These are phyloP conservation scores for Pseudopodoces humilis DNA, from an alignment of 2,113 vertebrate species.

Conservation along the genomic window DNA sequence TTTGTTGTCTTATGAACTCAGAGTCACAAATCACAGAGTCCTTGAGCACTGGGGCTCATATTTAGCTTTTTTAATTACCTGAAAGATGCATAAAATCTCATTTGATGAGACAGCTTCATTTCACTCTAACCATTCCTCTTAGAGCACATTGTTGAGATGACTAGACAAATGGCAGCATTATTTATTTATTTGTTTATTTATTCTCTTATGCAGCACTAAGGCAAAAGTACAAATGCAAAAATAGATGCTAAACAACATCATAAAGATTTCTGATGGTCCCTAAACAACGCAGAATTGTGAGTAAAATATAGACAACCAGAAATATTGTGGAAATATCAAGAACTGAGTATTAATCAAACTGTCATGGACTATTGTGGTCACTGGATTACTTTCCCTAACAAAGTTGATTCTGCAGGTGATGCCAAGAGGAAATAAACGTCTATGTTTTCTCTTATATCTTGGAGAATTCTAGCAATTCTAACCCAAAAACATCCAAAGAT, in stretches of 20 bases:
- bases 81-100: neutral
- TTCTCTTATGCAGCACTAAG: neutral
- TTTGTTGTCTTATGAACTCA: neutral
- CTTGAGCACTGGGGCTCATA: neutral
- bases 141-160: neutral
- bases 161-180: neutral
- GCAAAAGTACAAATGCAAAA: neutral
- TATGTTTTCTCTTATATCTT: neutral
- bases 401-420: neutral
- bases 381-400: neutral
- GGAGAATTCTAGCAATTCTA: neutral
- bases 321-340: neutral
- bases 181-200: neutral
- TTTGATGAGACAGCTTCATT: neutral
- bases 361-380: neutral
- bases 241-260: neutral
- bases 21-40: neutral
- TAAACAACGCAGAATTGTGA: neutral
- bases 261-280: neutral
- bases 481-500: neutral
- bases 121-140: neutral
- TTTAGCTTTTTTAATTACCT: conserved; percentile 13
- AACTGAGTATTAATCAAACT: neutral
- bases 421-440: neutral
- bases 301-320: neutral